Conservation (phyloP, 2,888 invertebrate species). For the Napeogenes inachia region DNA sequence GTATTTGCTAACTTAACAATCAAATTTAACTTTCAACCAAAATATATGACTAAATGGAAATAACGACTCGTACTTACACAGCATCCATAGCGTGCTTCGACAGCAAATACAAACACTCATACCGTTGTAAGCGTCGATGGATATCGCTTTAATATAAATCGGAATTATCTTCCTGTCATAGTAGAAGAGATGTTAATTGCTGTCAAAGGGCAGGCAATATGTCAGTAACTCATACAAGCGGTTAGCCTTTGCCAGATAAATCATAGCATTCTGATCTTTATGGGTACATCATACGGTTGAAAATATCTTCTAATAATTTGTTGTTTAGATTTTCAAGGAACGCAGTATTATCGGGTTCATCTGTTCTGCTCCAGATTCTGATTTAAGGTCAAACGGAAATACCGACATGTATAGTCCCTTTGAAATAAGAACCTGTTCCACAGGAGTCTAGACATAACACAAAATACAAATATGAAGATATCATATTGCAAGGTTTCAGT, state of each 20-base stretch:
- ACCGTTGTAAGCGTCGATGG: constrained; percentile 4
- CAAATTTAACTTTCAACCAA: background rate
- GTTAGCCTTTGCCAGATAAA: constrained; percentile 1
- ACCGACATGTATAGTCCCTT: background rate
- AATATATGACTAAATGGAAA: background rate
- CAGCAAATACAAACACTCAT: background rate
- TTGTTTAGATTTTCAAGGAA: constrained; percentile 7
- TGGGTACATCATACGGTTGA: background rate
- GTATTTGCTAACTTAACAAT: no score
- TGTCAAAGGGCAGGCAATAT: constrained; percentile 50
- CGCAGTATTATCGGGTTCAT: constrained; percentile 1
- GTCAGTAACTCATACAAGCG: constrained; percentile 28
- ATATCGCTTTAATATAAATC: constrained; percentile 3
- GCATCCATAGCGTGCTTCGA: background rate
- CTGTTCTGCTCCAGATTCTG: constrained; percentile 1
- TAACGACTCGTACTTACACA: background rate
- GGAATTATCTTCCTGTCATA: constrained; percentile 24
- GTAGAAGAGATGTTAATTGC: constrained; percentile 47
- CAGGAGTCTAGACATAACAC: background rate
- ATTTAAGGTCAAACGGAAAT: constrained; percentile 4
- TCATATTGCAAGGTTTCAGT: background rate
- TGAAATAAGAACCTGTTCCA: no score
- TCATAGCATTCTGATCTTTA: constrained; percentile 12
- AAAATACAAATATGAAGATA: background rate
- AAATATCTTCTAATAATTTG: background rate